phyloP scores from a whole-genome alignment of 2,113 vertebrate species.

The Papio anubis region DNA sequence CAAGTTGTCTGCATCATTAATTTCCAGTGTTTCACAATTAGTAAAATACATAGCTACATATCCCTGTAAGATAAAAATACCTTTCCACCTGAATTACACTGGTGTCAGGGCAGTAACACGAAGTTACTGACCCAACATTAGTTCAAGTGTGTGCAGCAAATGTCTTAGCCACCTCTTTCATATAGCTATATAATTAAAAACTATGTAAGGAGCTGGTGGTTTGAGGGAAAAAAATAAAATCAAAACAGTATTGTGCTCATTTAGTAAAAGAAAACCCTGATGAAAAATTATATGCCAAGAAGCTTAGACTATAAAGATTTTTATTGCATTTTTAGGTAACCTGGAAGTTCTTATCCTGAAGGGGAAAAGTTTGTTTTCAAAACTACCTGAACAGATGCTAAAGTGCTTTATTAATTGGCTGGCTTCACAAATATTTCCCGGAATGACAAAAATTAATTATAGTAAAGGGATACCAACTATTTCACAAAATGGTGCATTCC shows the following conservation, averaged over 20 bases:
- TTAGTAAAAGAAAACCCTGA: constrained; percentile 74
- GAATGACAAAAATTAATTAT: constrained; percentile 74
- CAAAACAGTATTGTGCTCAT: constrained; percentile 75
- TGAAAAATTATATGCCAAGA: constrained; percentile 77
- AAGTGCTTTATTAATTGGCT: constrained; percentile 79
- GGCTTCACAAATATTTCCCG: constrained; percentile 74
- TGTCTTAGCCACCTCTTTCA: constrained; percentile 60
- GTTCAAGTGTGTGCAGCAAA: constrained; percentile 74
- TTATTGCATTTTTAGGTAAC: constrained; percentile 82
- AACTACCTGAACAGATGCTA: constrained; percentile 80
- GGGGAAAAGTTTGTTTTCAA: constrained; percentile 72
- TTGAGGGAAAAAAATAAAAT: constrained; percentile 27
- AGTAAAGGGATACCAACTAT: constrained; percentile 71
- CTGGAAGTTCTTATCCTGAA: constrained; percentile 78
- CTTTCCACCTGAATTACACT: constrained; percentile 76
- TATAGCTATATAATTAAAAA: constrained; percentile 59
- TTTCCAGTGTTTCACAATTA: constrained; percentile 81
- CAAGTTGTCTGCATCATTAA: constrained; percentile 67
- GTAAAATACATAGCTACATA: constrained; percentile 77
- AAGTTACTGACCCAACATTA: constrained; percentile 64
- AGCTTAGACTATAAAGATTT: constrained; percentile 73
- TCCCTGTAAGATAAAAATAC: constrained; percentile 71
- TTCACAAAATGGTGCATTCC: constrained; percentile 69
- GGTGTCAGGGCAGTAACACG: constrained; percentile 57
- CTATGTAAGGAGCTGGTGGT: constrained; percentile 52